A percentile compares a stretch with the other conserved stretches of the same genome.
phyloP scores from a whole-genome alignment of 2,888 invertebrate species.

The Drosophila imparisetae region DNA sequence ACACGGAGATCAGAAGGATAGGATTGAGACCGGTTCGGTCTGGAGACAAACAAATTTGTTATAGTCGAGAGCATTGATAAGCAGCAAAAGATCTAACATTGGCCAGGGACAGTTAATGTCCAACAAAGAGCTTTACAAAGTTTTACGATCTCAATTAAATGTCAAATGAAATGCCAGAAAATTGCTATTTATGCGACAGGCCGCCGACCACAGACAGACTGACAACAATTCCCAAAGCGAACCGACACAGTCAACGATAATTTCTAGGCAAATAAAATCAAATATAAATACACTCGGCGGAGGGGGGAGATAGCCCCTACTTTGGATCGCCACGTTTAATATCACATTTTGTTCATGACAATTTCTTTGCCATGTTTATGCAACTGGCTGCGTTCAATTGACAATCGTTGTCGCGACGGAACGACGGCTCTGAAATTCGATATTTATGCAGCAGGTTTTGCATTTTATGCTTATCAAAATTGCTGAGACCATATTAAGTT shows the following conservation, averaged over 20 bases:
- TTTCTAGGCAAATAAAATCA: conserved; percentile 79
- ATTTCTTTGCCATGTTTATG: conserved; percentile 83
- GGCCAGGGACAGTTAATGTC: conserved; percentile 67
- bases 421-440: conserved; percentile 80
- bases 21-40: conserved; percentile 22
- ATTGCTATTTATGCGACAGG: conserved; percentile 80
- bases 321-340: conserved; percentile 71
- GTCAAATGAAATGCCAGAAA: conserved; percentile 81
- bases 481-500: conserved; percentile 73
- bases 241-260: conserved; percentile 59
- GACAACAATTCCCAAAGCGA: conserved; percentile 51
- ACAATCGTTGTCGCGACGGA: conserved; percentile 69
- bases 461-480: conserved; percentile 80
- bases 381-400: conserved; percentile 82
- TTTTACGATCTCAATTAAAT: conserved; percentile 81
- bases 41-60: conserved; percentile 50
- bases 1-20: background rate
- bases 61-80: conserved; percentile 61
- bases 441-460: conserved; percentile 81
- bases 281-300: conserved; percentile 51
- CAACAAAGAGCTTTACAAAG: conserved; percentile 74
- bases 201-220: conserved; percentile 42
- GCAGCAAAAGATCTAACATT: conserved; percentile 73
- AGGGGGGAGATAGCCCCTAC: conserved; percentile 27
- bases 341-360: conserved; percentile 82